Evolutionary conservation across 2,797 vertebrate genomes (phyloP), one percentile per base, ranked within the genome.

Genomic region (Microctenopoma steveboyesi): DNA sequence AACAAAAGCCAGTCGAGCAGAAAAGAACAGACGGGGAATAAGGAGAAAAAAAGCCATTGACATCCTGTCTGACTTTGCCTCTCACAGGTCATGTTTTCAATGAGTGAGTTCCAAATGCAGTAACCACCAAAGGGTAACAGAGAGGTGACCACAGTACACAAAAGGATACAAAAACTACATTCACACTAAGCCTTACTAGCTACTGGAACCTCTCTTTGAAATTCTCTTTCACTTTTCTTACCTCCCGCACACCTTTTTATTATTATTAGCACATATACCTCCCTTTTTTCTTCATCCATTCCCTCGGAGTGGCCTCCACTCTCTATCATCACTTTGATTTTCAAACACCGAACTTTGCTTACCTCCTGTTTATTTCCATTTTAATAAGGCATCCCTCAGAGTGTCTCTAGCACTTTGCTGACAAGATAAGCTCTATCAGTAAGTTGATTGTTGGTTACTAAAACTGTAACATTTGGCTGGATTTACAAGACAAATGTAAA

Each of bases 1-100:
- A 82, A 82, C 59, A 87, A 70, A 83, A 82, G 69, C 58, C 61
- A 74, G 73, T 27, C 2, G 15, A 82, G 79, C 64, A 69, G 69
- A 86, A 84, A 76, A 59, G 45, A 79, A 72, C 60, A 57, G 64
- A 62, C 12, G 40, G 47, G 48, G 49, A 18, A 8, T 54, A 51
- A 18, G 2, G 4, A 33, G 10, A 27, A 33, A 16, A 30, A 40
- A 51, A 59, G 35, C 10, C 43, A 30, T 2, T 42, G 58, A 82
- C 72, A 63, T 9, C 57, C 48, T 35, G 56, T 72, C 57, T 55
- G 74, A 79, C 69, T 77, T 66, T 48, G 39, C 42, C 37, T 46
- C 59, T 59, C 56, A 78, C 64, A 51, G 76, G 76, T 86, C 76
- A 78, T 74, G 73, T 45, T 83, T 85, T 89, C 63, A 86, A 51